Evolutionary conservation across 2,888 invertebrate genomes (phyloP).

Genomic region (Chrysodeixis includens): DNA sequence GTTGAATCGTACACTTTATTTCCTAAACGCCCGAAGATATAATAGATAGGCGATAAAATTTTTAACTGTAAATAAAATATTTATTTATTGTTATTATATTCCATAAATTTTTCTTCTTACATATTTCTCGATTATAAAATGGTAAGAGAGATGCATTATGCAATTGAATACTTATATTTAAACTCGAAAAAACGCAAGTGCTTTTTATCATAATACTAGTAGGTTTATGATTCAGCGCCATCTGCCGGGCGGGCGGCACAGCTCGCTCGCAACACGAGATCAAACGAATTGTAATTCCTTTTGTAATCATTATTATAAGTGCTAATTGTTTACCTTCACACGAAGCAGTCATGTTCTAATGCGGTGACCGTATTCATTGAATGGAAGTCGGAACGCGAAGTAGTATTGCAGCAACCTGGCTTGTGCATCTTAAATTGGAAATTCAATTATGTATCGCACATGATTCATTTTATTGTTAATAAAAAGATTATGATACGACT

Average conservation of each 20-base stretch:
- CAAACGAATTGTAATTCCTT: constrained; percentile 70
- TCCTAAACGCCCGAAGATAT: constrained; percentile 75
- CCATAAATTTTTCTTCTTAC: constrained; percentile 86
- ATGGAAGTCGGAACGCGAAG: constrained; percentile 66
- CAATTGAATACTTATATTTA: constrained; percentile 77
- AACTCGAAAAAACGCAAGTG: constrained; percentile 77
- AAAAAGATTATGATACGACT: constrained; percentile 84
- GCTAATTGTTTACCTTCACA: constrained; percentile 70
- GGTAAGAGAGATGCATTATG: constrained; percentile 84
- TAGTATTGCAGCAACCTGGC: constrained; percentile 75
- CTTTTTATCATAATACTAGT: constrained; percentile 81
- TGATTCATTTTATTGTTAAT: constrained; percentile 89
- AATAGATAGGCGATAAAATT: constrained; percentile 87
- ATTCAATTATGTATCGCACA: constrained; percentile 87
- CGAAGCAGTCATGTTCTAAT: constrained; percentile 58
- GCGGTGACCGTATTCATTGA: constrained; percentile 56
- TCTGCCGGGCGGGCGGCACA: constrained; percentile 46
- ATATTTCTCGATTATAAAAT: constrained; percentile 87
- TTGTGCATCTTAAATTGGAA: constrained; percentile 83
- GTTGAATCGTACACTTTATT: constrained; percentile 68
- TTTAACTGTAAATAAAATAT: constrained; percentile 88
- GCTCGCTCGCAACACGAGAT: constrained; percentile 53
- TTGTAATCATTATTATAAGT: constrained; percentile 72
- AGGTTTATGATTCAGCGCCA: constrained; percentile 65
- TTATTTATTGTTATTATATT: constrained; percentile 89